Percentiles rank a stretch among this genome's conserved stretches.
Evolutionary conservation across 2,797 vertebrate genomes (phyloP).

Genomic region (Platyrinchus mystaceus): DNA sequence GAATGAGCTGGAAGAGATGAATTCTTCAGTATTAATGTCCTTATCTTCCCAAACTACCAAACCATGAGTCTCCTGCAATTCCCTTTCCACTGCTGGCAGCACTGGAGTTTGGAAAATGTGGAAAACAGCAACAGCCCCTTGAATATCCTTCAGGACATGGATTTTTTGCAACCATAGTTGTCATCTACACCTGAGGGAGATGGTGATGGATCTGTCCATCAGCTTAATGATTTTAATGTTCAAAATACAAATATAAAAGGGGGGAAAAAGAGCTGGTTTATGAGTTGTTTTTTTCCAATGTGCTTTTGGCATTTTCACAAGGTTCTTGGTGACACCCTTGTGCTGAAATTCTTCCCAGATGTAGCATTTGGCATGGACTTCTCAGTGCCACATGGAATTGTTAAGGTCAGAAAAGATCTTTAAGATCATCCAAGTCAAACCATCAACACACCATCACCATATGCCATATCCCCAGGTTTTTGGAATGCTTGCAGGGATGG

Average conservation of each 20-base stretch:
- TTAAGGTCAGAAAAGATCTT: neutral
- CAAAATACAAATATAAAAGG: neutral
- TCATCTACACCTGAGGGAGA: neutral
- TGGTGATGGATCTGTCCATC: neutral
- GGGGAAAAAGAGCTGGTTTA: neutral
- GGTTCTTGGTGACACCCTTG: neutral
- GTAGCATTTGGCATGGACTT: neutral
- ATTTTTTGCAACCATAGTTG: neutral
- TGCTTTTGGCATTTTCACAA: neutral
- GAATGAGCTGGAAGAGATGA: accelerated
- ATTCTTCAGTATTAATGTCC: neutral
- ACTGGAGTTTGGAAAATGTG: neutral
- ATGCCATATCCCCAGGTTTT: neutral
- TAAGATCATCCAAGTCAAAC: no score
- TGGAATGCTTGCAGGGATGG: neutral
- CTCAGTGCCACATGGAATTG: accelerated
- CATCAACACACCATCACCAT: neutral
- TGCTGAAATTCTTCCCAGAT: neutral
- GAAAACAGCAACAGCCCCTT: neutral
- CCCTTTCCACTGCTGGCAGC: neutral
- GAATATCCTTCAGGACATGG: accelerated
- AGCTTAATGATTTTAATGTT: neutral
- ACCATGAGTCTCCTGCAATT: neutral
- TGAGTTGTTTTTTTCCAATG: neutral
- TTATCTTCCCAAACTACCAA: neutral